Conservation (phyloP, 2,888 invertebrate species). For the Pachymerium ferrugineum region DNA sequence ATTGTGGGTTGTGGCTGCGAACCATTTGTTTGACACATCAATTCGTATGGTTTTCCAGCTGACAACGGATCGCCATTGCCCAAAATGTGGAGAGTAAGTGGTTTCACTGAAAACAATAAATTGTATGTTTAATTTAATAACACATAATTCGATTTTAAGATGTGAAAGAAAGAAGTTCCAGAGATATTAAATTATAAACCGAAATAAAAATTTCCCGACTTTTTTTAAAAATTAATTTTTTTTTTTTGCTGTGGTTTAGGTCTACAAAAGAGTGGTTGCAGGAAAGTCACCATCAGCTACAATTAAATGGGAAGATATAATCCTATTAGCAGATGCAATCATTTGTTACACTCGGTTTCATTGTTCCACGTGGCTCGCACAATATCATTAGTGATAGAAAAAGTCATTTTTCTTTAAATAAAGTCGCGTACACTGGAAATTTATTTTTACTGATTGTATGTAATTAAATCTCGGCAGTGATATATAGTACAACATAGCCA, state of each 20-base stretch:
- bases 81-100: slow-evolving; percentile 38
- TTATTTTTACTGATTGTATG: neutral
- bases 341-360: neutral
- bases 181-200: too few relatives aligned
- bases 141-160: neutral
- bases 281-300: neutral
- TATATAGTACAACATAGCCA: neutral
- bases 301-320: neutral
- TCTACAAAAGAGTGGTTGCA: neutral
- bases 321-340: neutral
- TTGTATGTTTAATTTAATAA: neutral
- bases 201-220: too few relatives aligned
- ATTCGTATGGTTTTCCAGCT: slow-evolving; percentile 37
- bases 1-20: slow-evolving; percentile 41
- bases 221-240: neutral
- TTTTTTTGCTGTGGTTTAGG: neutral
- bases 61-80: slow-evolving; percentile 39
- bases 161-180: neutral
- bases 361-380: neutral
- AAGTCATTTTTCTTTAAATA: neutral
- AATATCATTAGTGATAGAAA: neutral
- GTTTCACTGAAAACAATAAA: slow-evolving; percentile 38
- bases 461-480: neutral
- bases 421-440: neutral
- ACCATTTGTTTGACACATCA: slow-evolving; percentile 40